Evolutionary conservation across 2,888 invertebrate species (phyloP).

Genomic region (Platycheirus albimanus): DNA sequence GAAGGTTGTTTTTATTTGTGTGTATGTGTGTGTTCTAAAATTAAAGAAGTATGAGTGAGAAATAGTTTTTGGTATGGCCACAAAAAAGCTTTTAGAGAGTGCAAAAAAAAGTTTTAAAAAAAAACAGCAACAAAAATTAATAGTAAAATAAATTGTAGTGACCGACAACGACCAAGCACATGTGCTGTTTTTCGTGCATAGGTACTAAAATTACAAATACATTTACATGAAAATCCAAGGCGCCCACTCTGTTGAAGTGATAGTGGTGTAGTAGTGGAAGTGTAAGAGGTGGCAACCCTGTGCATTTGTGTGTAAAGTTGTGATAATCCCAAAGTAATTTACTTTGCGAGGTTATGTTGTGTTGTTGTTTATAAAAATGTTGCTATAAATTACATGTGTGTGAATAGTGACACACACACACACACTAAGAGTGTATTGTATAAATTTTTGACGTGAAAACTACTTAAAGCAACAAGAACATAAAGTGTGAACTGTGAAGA

Average conservation of each 20-base stretch:
- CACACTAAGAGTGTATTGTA: slow-evolving; percentile 7
- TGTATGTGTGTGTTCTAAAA: slow-evolving; percentile 37
- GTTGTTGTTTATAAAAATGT: slow-evolving; percentile 5
- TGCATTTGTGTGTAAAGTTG: slow-evolving; percentile 39
- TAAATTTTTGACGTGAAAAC: slow-evolving; percentile 30
- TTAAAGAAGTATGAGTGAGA: slow-evolving; percentile 26
- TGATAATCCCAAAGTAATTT: slow-evolving; percentile 59
- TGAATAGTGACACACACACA: no score
- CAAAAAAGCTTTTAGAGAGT: slow-evolving; percentile 46
- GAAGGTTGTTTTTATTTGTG: slow-evolving; percentile 8
- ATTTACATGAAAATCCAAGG: slow-evolving; percentile 50
- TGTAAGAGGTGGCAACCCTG: no score
- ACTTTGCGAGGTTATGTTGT: slow-evolving; percentile 64
- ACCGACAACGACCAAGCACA: slow-evolving; percentile 28
- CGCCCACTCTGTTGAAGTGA: slow-evolving; percentile 20
- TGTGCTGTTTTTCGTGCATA: slow-evolving; percentile 36
- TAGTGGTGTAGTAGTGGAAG: no score
- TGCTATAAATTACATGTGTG: not conserved
- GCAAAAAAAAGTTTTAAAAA: not conserved
- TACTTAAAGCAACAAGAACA: slow-evolving; percentile 37
- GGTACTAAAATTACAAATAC: slow-evolving; percentile 30
- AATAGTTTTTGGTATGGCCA: slow-evolving; percentile 10
- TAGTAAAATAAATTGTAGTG: not conserved
- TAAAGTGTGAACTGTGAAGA: slow-evolving; percentile 22
- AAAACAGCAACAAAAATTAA: not conserved